Evolutionary conservation across 37 sponge, comb jelly and placozoan species (phyloP).

Genomic region (Petrosia ficiformis): DNA sequence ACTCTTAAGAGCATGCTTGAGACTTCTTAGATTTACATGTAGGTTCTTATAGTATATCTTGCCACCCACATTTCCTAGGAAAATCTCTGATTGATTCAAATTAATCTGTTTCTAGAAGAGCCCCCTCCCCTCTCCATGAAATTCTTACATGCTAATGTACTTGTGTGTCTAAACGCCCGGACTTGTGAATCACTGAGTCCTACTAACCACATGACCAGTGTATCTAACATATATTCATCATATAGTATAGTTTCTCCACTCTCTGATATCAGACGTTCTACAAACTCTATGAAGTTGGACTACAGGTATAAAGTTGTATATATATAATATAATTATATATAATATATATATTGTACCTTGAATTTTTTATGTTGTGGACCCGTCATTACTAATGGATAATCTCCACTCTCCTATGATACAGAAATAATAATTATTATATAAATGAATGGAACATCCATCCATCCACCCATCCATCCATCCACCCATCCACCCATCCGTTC

Average conservation of each 20-base stretch:
- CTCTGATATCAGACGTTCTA: conserved; percentile 61
- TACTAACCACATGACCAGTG: conserved; percentile 82
- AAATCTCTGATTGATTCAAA: too few species aligned
- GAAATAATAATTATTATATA: neutral
- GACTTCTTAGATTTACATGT: too few species aligned
- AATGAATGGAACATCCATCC: too few species aligned
- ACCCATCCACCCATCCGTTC: too few species aligned
- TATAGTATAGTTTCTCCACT: conserved; percentile 80
- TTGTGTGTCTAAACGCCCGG: conserved; percentile 92
- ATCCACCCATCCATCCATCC: too few species aligned
- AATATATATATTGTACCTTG: conserved; percentile 30
- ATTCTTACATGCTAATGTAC: conserved; percentile 82
- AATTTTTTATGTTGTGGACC: conserved; percentile 79
- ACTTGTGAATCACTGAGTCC: conserved; percentile 85
- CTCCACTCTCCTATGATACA: conserved; percentile 51
- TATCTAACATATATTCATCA: conserved; percentile 90
- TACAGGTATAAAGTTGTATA: neutral
- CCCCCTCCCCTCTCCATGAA: neutral
- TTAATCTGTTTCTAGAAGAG: too few species aligned
- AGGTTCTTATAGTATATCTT: too few species aligned
- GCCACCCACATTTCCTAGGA: too few species aligned
- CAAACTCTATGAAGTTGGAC: conserved; percentile 71
- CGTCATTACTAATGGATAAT: conserved; percentile 77
- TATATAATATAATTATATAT: neutral
- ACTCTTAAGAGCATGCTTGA: too few species aligned